Evolutionary conservation across 2,888 invertebrate genomes (phyloP).

Genomic region (Drosophila crucigera): DNA sequence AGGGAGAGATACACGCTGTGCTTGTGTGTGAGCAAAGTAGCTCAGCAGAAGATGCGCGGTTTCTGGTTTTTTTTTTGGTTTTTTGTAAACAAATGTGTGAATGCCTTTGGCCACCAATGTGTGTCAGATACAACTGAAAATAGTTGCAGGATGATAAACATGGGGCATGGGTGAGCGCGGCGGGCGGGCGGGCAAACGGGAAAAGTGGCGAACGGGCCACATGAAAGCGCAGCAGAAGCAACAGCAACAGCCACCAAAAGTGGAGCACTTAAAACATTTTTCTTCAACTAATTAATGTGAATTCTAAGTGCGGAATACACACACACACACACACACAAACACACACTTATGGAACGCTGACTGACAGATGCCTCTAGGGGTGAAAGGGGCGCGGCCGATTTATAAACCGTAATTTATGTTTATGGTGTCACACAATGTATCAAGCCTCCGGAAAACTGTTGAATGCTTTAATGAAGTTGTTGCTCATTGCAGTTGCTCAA

Average conservation of each 20-base stretch:
- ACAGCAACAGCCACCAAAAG: slow-evolving; percentile 29
- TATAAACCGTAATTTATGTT: slow-evolving; percentile 36
- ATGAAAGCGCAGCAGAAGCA: slow-evolving; percentile 45
- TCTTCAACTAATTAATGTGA: slow-evolving; percentile 66
- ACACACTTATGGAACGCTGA: slow-evolving; percentile 1
- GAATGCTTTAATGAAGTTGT: slow-evolving; percentile 20
- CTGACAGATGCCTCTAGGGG: slow-evolving; percentile 21
- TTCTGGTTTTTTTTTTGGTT: background rate
- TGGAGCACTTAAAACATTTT: slow-evolving; percentile 66
- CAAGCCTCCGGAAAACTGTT: slow-evolving; percentile 15
- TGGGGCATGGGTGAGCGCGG: slow-evolving; percentile 9
- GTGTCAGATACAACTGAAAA: slow-evolving; percentile 68
- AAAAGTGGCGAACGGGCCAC: slow-evolving; percentile 19
- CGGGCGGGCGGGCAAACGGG: slow-evolving; percentile 1
- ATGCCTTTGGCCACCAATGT: slow-evolving; percentile 52
- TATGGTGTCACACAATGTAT: slow-evolving; percentile 19
- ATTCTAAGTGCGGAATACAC: slow-evolving; percentile 54
- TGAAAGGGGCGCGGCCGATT: slow-evolving; percentile 14
- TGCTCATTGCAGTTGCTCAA: slow-evolving; percentile 23
- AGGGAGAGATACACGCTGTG: background rate
- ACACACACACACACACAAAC: background rate
- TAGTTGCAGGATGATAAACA: slow-evolving; percentile 60
- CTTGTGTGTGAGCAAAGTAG: slow-evolving; percentile 35
- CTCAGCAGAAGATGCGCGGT: slow-evolving; percentile 31
- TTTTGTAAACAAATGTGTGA: slow-evolving; percentile 49